Evolutionary conservation across 2,888 invertebrate genomes (phyloP).

Genomic region (Scaptomyza cyrtandrae): DNA sequence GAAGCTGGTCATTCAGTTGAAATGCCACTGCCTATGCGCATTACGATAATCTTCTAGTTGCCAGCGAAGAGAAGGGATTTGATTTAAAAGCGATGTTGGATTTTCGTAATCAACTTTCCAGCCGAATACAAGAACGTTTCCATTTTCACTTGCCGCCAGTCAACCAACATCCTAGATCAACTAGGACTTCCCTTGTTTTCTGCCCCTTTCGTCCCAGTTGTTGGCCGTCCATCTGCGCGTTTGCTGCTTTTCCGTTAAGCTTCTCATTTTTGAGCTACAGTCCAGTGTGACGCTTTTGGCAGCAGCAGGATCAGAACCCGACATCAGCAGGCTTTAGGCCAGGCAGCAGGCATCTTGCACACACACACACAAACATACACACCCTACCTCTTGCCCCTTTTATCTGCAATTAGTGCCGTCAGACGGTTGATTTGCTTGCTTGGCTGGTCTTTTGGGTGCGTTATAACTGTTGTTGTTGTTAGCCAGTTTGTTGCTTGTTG

Average conservation of each 20-base stretch:
- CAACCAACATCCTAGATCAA: slow-evolving; percentile 1
- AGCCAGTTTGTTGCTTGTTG: slow-evolving; percentile 3
- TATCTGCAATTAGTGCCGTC: slow-evolving; percentile 70
- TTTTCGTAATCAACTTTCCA: too few relatives aligned
- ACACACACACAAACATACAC: slow-evolving; percentile 10
- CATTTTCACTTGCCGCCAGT: slow-evolving; percentile 57
- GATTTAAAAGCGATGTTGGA: too few relatives aligned
- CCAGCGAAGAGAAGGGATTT: too few relatives aligned
- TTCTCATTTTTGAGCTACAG: slow-evolving; percentile 75
- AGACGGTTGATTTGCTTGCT: slow-evolving; percentile 70
- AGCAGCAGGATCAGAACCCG: slow-evolving; percentile 53
- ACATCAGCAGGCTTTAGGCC: slow-evolving; percentile 8
- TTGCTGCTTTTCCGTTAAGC: slow-evolving; percentile 75
- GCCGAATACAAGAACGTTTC: not conserved
- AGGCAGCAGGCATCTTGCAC: slow-evolving; percentile 20
- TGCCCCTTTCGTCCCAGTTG: not conserved
- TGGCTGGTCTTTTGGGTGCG: slow-evolving; percentile 40
- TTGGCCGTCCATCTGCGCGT: slow-evolving; percentile 59
- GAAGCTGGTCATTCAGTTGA: too few relatives aligned
- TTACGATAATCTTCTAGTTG: too few relatives aligned
- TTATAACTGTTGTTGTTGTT: not conserved
- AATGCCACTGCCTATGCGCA: too few relatives aligned
- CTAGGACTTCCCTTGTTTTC: not conserved
- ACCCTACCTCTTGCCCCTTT: not conserved
- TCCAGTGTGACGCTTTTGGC: slow-evolving; percentile 42